These are phyloP conservation scores for Ibidorhyncha struthersii DNA, from an alignment of 2,113 vertebrate species.

Conservation along the genomic window DNA sequence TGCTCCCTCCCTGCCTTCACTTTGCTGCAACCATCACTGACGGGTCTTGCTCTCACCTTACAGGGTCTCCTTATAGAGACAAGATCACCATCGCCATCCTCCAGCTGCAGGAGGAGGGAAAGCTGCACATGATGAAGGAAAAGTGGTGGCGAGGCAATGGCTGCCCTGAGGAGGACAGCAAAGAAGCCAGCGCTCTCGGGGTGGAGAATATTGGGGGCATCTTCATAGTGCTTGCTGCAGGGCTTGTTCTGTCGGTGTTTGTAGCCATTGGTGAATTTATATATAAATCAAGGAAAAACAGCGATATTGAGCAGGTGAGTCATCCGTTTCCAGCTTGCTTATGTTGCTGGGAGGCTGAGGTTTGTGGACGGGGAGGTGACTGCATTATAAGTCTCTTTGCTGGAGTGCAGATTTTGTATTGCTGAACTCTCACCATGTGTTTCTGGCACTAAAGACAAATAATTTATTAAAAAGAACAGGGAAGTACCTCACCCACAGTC, in stretches of 20 bases:
- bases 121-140: constrained; percentile 98
- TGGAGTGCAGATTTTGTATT: neutral
- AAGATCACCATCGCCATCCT: constrained; percentile 97
- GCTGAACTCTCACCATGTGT: neutral
- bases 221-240: constrained; percentile 95
- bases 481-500: neutral
- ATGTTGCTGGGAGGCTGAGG: neutral
- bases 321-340: neutral
- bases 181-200: constrained; percentile 93
- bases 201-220: constrained; percentile 98
- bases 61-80: constrained; percentile 95
- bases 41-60: neutral
- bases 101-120: constrained; percentile 96
- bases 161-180: constrained; percentile 95
- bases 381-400: neutral
- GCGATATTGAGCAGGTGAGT: constrained; percentile 94
- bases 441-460: neutral
- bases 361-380: neutral
- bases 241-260: constrained; percentile 96
- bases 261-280: constrained; percentile 97
- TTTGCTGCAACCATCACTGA: neutral
- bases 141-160: constrained; percentile 98
- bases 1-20: neutral
- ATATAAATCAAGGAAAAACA: constrained; percentile 92
- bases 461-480: constrained; percentile 20